Conservation (phyloP, 2,797 vertebrate genomes). For the Perodicticus potto region DNA sequence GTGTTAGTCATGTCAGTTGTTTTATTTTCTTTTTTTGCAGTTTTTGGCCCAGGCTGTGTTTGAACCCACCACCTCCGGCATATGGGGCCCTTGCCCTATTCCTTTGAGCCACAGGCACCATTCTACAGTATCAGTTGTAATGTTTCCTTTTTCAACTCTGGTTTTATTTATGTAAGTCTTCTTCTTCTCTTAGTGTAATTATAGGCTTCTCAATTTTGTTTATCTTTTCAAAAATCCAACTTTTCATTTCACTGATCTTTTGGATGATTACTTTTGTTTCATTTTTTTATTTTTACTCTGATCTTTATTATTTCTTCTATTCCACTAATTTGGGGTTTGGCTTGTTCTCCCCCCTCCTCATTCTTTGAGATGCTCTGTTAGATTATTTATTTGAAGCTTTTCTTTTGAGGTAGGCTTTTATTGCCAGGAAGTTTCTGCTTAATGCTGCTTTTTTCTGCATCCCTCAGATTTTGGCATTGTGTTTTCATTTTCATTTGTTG, state of each 20-base stretch:
- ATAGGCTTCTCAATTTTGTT: not conserved
- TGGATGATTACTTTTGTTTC: not conserved
- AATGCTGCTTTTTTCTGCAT: not conserved
- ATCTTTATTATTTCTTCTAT: not conserved
- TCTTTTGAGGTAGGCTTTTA: not conserved
- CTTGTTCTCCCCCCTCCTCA: not conserved
- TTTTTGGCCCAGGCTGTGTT: no score
- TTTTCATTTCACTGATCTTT: not conserved
- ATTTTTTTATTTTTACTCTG: not conserved
- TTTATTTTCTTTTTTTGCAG: no score
- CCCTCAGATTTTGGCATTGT: not conserved
- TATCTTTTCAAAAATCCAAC: not conserved
- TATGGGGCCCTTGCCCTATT: no score
- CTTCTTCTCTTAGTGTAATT: not conserved
- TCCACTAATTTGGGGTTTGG: not conserved
- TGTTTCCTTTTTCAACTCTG: not conserved
- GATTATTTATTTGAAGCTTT: not conserved
- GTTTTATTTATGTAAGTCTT: not conserved
- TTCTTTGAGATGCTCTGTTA: not conserved
- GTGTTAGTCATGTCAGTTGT: no score
- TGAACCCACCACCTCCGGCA: no score
- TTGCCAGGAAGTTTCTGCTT: not conserved
- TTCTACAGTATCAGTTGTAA: not conserved
- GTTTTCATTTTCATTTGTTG: not conserved
- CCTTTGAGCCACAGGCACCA: no score